Evolutionary conservation across 2,888 invertebrate species (phyloP).

Genomic region (Athrips mouffetella): DNA sequence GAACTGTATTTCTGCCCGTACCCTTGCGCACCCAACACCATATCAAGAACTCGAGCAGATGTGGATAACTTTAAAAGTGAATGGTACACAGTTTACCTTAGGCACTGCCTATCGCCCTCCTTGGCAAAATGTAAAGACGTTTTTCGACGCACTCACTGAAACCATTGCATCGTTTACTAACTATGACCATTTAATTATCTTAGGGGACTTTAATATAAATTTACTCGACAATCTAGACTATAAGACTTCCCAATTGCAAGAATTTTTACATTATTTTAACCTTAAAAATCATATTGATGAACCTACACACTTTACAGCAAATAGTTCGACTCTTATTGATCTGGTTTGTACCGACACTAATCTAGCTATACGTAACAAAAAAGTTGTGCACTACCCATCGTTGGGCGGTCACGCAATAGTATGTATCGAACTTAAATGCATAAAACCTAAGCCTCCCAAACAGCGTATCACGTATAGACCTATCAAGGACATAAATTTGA

Average conservation of each 20-base stretch:
- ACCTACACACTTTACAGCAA: background rate
- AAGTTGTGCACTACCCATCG: background rate
- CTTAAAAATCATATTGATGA: background rate
- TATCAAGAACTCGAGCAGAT: constrained; percentile 3
- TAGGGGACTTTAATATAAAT: constrained; percentile 6
- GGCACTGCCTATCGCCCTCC: constrained; percentile 10
- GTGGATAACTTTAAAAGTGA: constrained; percentile 1
- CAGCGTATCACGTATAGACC: background rate
- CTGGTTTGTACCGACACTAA: background rate
- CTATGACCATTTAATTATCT: background rate
- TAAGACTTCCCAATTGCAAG: background rate
- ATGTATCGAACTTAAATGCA: background rate
- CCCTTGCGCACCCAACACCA: background rate
- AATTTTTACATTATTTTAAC: background rate
- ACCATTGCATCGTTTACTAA: background rate
- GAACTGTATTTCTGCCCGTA: background rate
- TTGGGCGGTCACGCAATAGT: background rate
- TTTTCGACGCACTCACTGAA: constrained; percentile 8
- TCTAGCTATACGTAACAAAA: background rate
- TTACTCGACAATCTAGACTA: too few relatives aligned
- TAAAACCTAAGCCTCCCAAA: background rate
- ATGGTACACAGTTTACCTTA: background rate
- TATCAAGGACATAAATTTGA: too few relatives aligned
- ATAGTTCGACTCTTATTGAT: background rate
- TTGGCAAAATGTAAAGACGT: background rate